Evolutionary conservation across 2,888 invertebrate species (phyloP).

Genomic region (Tuberolachnus salignus): DNA sequence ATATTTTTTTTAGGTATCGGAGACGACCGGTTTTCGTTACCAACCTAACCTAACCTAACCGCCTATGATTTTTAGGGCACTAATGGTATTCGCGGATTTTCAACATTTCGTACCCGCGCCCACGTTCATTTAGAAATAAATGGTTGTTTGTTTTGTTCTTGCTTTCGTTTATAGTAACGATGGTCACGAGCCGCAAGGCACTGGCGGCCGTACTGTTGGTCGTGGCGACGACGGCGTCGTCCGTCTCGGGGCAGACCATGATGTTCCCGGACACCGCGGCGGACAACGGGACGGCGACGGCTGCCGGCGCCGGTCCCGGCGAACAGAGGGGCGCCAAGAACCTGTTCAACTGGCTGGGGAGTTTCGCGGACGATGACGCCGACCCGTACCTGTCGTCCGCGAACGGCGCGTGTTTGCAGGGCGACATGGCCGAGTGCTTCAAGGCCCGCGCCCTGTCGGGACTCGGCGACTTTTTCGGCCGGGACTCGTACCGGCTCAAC

Average conservation of each 20-base stretch:
- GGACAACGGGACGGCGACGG: constrained; percentile 31
- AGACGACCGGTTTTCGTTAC: too few relatives aligned
- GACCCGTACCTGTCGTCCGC: constrained; percentile 79
- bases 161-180: too few relatives aligned
- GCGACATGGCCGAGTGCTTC: constrained; percentile 85
- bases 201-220: constrained; percentile 73
- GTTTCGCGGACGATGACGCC: constrained; percentile 74
- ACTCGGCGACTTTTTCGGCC: constrained; percentile 79
- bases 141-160: too few relatives aligned
- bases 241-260: constrained; percentile 65
- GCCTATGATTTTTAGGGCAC: too few relatives aligned
- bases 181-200: constrained; percentile 57
- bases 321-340: constrained; percentile 69
- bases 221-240: constrained; percentile 83
- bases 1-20: too few relatives aligned
- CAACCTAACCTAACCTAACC: too few relatives aligned
- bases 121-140: too few relatives aligned
- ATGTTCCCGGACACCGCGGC: constrained; percentile 36
- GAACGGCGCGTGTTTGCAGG: constrained; percentile 75
- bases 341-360: constrained; percentile 79
- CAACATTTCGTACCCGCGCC: neutral
- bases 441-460: constrained; percentile 79
- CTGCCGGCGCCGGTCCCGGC: constrained; percentile 26
- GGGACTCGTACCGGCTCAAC: constrained; percentile 68
- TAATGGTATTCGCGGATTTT: too few relatives aligned